Evolutionary conservation across 1,140 invertebrate species (phyloP), one percentile per base, ranked within the genome.

Genomic region (Reticulitermes speratus): DNA sequence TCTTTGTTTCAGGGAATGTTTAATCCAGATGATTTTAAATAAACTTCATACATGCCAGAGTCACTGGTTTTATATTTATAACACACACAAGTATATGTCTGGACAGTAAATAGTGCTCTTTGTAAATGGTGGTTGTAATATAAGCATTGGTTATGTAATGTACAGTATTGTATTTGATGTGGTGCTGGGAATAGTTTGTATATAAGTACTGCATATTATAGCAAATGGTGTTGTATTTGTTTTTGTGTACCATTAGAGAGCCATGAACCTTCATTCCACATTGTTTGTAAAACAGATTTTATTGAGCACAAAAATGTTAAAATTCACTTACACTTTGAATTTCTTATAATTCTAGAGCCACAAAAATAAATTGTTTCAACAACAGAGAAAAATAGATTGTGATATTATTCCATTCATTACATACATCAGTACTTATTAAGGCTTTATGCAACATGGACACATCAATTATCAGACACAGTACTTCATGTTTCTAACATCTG

Each of bases 1-100:
- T 55, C 52, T 89, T 88, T 87, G 90, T 94, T 94, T 85, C 91
- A 96, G 95, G 96, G 96, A 88, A 97, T 97, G 96, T 97, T 97
- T 91, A 97, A 96, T 92, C 96, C 96, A 59, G 96, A 97, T 87
- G 96, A 97, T 90, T 92, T 95, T 90, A 91, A 91, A 87, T 91
- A 89, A 87, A 32, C 44, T 81, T 65, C 32, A 86, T 19, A 25
- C 30, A 25, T 25, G 25, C 38, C 82, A 44, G 82, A 21, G 9
- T 23, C 14, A 16, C 52, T 75, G 9, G n/a, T 30, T 75, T 25
- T 30, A 75, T 75, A 75, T 75, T 30, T 75, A 30, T 75, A 75
- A 75, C 6, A 6, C 5, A 75, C 9, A n/a, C 25, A 75, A 9
- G n/a, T 75, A 30, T 16, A n/a, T 25, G 5, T 75, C 9, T 75